Conservation (phyloP, 1,140 invertebrate genomes). For the Colletes latitarsis region DNA sequence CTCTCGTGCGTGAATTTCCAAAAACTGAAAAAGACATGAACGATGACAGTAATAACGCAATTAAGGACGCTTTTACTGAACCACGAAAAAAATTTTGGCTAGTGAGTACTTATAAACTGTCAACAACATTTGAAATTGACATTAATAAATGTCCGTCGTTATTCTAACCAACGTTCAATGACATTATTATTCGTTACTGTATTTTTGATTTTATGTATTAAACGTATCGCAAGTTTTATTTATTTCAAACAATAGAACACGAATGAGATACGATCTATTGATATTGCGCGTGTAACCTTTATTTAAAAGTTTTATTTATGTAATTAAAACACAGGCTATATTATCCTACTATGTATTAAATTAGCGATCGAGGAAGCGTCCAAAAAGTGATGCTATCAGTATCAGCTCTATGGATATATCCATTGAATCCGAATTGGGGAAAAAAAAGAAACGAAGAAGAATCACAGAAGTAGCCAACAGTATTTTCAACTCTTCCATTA, state of each 20-base stretch:
- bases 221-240: neutral
- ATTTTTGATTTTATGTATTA: neutral
- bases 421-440: conserved; percentile 69
- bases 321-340: neutral
- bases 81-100: conserved; percentile 77
- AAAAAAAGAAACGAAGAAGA: conserved; percentile 75
- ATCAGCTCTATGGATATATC: conserved; percentile 76
- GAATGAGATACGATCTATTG: too few species aligned
- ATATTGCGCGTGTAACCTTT: too few species aligned
- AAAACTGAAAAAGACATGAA: conserved; percentile 32
- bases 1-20: neutral
- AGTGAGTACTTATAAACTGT: conserved; percentile 59
- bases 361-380: conserved; percentile 77
- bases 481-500: conserved; percentile 69
- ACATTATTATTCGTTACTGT: conserved; percentile 10
- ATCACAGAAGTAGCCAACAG: conserved; percentile 76
- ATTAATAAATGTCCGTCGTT: neutral
- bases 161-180: conserved; percentile 5
- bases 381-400: conserved; percentile 76
- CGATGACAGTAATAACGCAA: conserved; percentile 67
- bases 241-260: neutral
- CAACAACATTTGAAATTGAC: neutral
- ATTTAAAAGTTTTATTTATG: too few species aligned
- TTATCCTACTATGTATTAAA: neutral
- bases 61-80: conserved; percentile 74